Conservation (phyloP, 2,113 vertebrate genomes). For the Psettodes erumei region DNA sequence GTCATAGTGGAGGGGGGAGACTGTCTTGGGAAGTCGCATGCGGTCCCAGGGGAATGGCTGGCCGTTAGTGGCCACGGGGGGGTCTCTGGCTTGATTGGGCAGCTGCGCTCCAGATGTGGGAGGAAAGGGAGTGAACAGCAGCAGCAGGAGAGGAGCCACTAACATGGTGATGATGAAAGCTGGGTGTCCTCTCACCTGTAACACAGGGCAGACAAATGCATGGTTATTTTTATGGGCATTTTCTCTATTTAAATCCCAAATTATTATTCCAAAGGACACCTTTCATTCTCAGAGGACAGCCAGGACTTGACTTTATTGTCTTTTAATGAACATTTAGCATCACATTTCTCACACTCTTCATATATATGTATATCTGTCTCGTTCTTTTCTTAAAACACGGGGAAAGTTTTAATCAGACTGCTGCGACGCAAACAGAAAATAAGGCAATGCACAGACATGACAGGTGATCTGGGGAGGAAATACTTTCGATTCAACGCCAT, state of each 20-base stretch:
- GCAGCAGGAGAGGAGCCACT: constrained; percentile 35
- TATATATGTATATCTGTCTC: background rate
- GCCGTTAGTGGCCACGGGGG: constrained; percentile 73
- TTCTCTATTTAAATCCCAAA: background rate
- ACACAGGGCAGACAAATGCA: background rate
- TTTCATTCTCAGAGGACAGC: background rate
- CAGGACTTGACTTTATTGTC: background rate
- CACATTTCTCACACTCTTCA: background rate
- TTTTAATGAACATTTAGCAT: background rate
- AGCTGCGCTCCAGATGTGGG: constrained; percentile 62
- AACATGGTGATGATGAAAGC: constrained; percentile 53
- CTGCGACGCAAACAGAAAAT: background rate
- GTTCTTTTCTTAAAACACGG: background rate
- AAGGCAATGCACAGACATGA: background rate
- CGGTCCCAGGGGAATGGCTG: constrained; percentile 87
- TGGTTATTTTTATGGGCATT: background rate
- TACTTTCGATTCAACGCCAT: constrained; percentile 41
- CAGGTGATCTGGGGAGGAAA: background rate
- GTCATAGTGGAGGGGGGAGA: constrained; percentile 86
- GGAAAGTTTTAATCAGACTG: background rate
- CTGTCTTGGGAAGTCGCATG: constrained; percentile 85
- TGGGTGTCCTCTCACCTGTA: constrained; percentile 45
- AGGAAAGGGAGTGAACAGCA: constrained; percentile 25
- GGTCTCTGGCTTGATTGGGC: constrained; percentile 40
- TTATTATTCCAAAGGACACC: background rate